Base-by-base conservation (phyloP, 2,113 vertebrate species). In the Python bivittatus region DNA sequence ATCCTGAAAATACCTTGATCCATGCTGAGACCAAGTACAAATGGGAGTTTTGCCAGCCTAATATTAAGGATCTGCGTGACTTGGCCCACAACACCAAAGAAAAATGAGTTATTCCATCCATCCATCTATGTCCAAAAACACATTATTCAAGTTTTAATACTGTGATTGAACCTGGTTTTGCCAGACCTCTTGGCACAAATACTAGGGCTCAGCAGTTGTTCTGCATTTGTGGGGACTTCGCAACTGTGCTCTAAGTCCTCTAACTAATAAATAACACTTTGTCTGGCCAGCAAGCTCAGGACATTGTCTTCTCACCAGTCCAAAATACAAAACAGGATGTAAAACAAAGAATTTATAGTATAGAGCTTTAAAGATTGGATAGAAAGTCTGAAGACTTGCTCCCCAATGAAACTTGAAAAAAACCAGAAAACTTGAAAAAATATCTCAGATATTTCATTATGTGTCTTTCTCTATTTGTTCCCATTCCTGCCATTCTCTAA, bases 11-110 rank as follows among this genome's bases (percentile, higher is more conserved):
- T 91, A 60, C 44, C 57, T 91, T 89, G 38, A 42, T 84, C 95
- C 95, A 94, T 94, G 89, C 92, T 95, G 91, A 96, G 92, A 89
- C 57, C 88, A 96, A 92, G 61, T 87, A 27, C 48, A 83, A 94
- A 60, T 93, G 93, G 94, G 94, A 95, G 27, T 91, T 93, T 86
- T 95, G 93, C 94, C 95, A 96, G 42, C 29, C 27, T 92, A 23
- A 60, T 87, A 95, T 94, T 95, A 95, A 94, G 88, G 33, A 85
- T 0, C 0, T 15, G 38, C 15, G 61, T 0, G 0, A 84, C 88
- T 93, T 89, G 29, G 64, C 95, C 86, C 85, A 85, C 84, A 33
- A 54, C 90, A 93, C 6, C 86, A 93, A 38, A 94, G 33, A 88
- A 10, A 29, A 54, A 94, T 91, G 92, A 93, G 54, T 25, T 90